A percentile compares a stretch with the other conserved stretches of the same genome.
phyloP scores from a whole-genome alignment of 1,140 invertebrate genomes.

The Agraylea sexmaculata region DNA sequence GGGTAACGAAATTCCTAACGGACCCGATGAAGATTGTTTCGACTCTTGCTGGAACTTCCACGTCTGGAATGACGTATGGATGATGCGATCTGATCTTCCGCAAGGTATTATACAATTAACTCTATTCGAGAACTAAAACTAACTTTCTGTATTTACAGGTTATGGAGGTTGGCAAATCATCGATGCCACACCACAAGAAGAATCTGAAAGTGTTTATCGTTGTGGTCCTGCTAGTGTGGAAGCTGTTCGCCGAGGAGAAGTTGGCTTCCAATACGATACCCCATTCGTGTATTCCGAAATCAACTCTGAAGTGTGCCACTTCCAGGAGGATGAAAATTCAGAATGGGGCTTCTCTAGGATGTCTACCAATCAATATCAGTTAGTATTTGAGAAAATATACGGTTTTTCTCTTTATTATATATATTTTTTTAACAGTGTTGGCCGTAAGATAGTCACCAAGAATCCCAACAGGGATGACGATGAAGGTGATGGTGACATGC shows the following conservation, averaged over 20 bases:
- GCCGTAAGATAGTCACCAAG: conserved; percentile 63
- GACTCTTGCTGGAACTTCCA: conserved; percentile 70
- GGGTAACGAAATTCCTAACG: conserved; percentile 49
- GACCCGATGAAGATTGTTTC: conserved; percentile 45
- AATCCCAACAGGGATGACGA: conserved; percentile 46
- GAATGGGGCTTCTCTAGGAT: conserved; percentile 53
- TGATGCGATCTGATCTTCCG: conserved; percentile 62
- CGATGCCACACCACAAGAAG: conserved; percentile 67
- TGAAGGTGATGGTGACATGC: conserved; percentile 48
- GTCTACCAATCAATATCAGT: conserved; percentile 52
- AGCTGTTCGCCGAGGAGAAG: conserved; percentile 61
- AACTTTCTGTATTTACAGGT: conserved; percentile 27
- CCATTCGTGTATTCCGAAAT: conserved; percentile 68
- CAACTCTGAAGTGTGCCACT: conserved; percentile 64
- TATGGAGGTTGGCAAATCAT: conserved; percentile 73
- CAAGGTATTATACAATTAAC: conserved; percentile 27
- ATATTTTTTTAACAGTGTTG: conserved; percentile 44
- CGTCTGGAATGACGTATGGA: conserved; percentile 79
- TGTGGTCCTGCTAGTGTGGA: conserved; percentile 60
- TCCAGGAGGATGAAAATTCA: conserved; percentile 50
- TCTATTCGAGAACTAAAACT: not conserved
- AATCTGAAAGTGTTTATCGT: conserved; percentile 49
- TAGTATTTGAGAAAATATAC: conserved; percentile 23
- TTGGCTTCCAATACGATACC: conserved; percentile 61
- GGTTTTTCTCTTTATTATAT: not conserved